phyloP scores from a whole-genome alignment of 2,888 invertebrate species.

The Drosophila diplacantha region DNA sequence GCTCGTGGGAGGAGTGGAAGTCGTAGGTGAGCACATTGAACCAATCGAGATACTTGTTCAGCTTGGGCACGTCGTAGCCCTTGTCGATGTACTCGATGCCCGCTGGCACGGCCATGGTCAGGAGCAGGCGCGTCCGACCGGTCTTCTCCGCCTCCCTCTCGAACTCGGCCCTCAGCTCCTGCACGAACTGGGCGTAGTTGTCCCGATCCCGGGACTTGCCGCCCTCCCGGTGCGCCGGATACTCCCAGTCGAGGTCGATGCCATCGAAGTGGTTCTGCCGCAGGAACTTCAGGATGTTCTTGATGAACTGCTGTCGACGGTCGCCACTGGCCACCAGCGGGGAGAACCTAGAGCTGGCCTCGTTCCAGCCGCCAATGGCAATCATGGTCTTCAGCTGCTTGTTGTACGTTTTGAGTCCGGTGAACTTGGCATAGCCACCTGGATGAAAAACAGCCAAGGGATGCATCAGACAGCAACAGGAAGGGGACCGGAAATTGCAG shows the following conservation, averaged over 20 bases:
- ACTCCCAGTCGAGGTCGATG: constrained; percentile 92
- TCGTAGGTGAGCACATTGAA: constrained; percentile 94
- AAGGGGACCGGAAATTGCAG: constrained; percentile 47
- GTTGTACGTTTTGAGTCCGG: constrained; percentile 94
- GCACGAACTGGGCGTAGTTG: constrained; percentile 91
- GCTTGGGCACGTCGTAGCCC: constrained; percentile 92
- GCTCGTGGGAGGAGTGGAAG: constrained; percentile 94
- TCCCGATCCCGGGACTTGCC: constrained; percentile 88
- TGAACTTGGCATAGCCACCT: constrained; percentile 97
- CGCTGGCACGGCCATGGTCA: constrained; percentile 96
- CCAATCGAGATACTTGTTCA: constrained; percentile 94
- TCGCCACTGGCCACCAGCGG: constrained; percentile 90
- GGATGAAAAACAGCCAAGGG: background rate
- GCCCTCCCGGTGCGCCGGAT: constrained; percentile 80
- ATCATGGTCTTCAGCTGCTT: constrained; percentile 92
- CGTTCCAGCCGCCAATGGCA: constrained; percentile 96
- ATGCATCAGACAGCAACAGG: background rate
- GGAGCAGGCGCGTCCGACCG: constrained; percentile 86
- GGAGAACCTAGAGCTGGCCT: constrained; percentile 91
- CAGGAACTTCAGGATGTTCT: constrained; percentile 90
- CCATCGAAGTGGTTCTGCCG: constrained; percentile 96
- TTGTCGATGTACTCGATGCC: constrained; percentile 95
- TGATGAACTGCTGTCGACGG: constrained; percentile 88
- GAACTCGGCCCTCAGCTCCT: constrained; percentile 93
- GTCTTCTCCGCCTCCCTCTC: constrained; percentile 91